These are phyloP conservation scores for Microtus pennsylvanicus DNA, from an alignment of 2,113 vertebrate genomes.

Conservation along the genomic window DNA sequence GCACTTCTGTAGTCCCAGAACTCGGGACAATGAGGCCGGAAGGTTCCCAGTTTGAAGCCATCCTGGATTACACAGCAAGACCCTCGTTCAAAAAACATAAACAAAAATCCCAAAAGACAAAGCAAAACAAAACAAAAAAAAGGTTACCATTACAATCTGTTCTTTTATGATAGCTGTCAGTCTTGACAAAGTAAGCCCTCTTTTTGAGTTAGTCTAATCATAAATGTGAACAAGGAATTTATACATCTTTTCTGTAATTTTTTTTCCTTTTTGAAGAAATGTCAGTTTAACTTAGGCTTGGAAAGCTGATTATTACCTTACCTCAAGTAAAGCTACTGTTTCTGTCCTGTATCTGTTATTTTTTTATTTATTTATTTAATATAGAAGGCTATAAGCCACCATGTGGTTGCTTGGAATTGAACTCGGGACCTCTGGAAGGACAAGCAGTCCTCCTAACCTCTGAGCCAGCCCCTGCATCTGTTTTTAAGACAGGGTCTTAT, in stretches of 20 bases:
- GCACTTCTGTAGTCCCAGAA: neutral
- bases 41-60: neutral
- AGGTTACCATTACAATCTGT: neutral
- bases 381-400: too few relatives aligned
- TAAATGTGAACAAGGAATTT: conserved; percentile 15
- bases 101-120: neutral
- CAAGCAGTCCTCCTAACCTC: too few relatives aligned
- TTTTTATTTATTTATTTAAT: too few relatives aligned
- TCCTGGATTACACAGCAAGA: neutral
- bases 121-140: neutral
- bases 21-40: neutral
- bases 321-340: conserved; percentile 26
- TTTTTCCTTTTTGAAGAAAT: conserved; percentile 38
- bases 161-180: neutral
- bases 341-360: neutral
- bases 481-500: neutral
- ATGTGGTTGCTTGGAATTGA: too few relatives aligned
- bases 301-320: conserved; percentile 33
- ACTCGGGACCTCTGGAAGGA: too few relatives aligned
- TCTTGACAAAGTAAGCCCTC: conserved; percentile 42
- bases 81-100: neutral
- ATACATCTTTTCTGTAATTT: conserved; percentile 25
- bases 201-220: conserved; percentile 58
- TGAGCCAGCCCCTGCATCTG: neutral
- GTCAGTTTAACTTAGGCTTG: conserved; percentile 10